Conservation (phyloP, 2,113 vertebrate species). For the Pithys albifrons region DNA sequence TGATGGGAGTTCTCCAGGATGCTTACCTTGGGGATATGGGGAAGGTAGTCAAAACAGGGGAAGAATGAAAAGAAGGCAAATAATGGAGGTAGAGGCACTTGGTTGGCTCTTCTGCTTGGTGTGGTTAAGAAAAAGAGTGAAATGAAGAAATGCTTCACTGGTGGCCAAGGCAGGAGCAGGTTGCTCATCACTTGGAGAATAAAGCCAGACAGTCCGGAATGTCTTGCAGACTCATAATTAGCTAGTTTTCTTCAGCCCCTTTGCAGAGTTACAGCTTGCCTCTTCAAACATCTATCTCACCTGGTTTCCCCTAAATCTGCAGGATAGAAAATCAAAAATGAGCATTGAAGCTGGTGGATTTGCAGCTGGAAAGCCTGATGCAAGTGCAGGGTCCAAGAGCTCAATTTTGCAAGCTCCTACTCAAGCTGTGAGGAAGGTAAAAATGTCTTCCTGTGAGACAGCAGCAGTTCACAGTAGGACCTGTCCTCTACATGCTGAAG, state of each 20-base stretch:
- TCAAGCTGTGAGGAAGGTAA: background rate
- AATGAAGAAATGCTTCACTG: background rate
- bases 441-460: background rate
- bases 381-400: background rate
- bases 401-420: background rate
- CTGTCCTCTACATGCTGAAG: background rate
- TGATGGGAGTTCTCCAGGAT: background rate
- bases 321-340: background rate
- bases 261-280: background rate
- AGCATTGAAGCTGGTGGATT: background rate
- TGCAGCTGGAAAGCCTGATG: background rate
- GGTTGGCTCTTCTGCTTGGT: background rate
- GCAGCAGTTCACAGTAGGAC: background rate
- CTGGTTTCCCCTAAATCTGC: background rate
- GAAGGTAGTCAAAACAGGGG: background rate
- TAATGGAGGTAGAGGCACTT: background rate
- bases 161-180: background rate
- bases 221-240: background rate
- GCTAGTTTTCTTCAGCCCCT: background rate
- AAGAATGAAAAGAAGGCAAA: background rate
- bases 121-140: background rate
- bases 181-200: background rate
- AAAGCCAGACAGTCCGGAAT: background rate
- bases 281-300: background rate
- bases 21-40: background rate